A percentile compares a stretch with the other conserved stretches of the same genome.
Evolutionary conservation across 2,113 vertebrate genomes (phyloP).

Genomic region (Dasypus novemcinctus): DNA sequence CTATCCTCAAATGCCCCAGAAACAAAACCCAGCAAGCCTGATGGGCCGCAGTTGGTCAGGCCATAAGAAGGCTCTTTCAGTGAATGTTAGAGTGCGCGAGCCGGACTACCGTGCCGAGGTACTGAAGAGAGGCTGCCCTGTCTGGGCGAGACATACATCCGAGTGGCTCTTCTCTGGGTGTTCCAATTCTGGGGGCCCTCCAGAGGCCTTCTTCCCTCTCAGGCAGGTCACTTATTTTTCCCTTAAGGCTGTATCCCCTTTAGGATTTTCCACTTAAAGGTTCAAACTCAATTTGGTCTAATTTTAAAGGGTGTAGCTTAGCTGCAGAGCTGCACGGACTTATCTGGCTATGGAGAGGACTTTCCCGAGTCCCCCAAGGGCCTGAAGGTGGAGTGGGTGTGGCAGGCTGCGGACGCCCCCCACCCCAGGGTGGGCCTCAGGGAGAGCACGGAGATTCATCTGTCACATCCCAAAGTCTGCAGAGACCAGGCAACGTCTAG

Average conservation of each 20-base stretch:
- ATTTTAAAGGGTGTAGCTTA: background rate
- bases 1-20: background rate
- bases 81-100: background rate
- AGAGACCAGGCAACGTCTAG: background rate
- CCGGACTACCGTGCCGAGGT: background rate
- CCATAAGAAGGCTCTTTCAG: slow-evolving; percentile 13
- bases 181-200: background rate
- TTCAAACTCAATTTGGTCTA: background rate
- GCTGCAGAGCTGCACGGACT: background rate
- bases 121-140: background rate
- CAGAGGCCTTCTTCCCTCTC: background rate
- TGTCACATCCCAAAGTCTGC: background rate
- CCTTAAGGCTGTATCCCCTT: fast-evolving
- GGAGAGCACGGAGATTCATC: background rate
- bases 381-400: background rate
- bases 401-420: background rate
- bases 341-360: background rate
- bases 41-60: background rate
- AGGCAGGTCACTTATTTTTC: background rate
- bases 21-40: too few species aligned
- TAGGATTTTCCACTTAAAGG: background rate
- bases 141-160: fast-evolving
- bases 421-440: background rate
- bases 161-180: background rate
- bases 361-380: background rate